Percentiles rank a stretch among this genome's conserved stretches.
These are phyloP conservation scores for Bolborhynchus lineola DNA, from an alignment of 2,113 vertebrate genomes.

Conservation along the genomic window DNA sequence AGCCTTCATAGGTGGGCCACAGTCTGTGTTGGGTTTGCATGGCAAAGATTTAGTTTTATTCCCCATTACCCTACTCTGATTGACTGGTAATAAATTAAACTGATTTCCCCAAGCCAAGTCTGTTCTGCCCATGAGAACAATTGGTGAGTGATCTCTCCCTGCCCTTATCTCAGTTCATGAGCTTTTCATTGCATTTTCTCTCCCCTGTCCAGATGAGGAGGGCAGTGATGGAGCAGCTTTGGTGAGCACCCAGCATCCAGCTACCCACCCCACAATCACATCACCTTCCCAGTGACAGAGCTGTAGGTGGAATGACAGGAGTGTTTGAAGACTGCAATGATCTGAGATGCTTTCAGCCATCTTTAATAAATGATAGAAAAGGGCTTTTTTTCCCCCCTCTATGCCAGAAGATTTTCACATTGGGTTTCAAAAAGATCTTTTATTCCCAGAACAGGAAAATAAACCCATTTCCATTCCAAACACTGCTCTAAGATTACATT, in stretches of 20 bases:
- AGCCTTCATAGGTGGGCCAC: neutral
- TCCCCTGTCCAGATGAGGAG: neutral
- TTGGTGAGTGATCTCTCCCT: neutral
- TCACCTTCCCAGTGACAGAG: neutral
- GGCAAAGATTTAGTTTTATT: neutral
- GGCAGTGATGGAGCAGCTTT: neutral
- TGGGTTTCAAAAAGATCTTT: neutral
- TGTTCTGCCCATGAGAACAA: neutral
- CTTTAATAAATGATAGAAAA: conserved; percentile 30
- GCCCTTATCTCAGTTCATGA: accelerated
- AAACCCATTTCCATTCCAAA: conserved; percentile 21
- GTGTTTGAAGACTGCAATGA: neutral
- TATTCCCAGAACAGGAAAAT: conserved; percentile 4
- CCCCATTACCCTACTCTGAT: neutral
- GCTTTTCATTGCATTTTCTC: accelerated
- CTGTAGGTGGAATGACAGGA: neutral
- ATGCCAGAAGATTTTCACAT: neutral
- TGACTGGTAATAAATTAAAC: neutral
- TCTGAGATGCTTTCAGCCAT: conserved; percentile 6
- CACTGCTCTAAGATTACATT: neutral
- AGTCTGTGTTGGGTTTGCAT: neutral
- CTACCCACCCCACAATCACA: neutral
- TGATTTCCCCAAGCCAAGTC: neutral
- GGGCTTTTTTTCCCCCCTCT: neutral
- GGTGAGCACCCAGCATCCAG: neutral